These are phyloP conservation scores for Enteromius thamalakanensis DNA, from an alignment of 2,797 vertebrate genomes.

Conservation along the genomic window DNA sequence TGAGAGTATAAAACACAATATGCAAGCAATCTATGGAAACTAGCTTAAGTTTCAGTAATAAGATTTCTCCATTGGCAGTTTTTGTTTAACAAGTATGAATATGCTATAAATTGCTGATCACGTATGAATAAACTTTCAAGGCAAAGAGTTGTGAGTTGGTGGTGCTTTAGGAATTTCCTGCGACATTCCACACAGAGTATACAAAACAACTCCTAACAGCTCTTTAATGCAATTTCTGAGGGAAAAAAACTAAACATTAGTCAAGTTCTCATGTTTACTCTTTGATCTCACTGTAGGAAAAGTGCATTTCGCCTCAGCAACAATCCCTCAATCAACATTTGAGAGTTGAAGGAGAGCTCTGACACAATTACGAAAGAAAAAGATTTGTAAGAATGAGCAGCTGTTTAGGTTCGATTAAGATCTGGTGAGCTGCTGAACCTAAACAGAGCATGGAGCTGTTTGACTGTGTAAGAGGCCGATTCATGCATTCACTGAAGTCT, in stretches of 20 bases:
- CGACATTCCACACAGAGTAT: background rate
- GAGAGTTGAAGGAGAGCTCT: background rate
- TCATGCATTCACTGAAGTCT: conserved; percentile 26
- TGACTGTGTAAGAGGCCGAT: conserved; percentile 41
- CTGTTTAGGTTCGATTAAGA: conserved; percentile 1
- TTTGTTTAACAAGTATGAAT: background rate
- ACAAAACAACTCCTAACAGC: background rate
- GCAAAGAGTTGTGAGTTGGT: background rate
- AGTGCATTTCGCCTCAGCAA: conserved; percentile 3
- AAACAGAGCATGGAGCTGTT: conserved; percentile 23
- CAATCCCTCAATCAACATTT: conserved; percentile 21
- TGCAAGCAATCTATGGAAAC: background rate
- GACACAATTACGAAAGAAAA: conserved; percentile 11
- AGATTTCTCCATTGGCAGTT: background rate
- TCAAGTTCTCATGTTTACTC: conserved; percentile 12
- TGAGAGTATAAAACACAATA: background rate
- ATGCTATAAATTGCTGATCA: background rate
- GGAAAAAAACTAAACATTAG: background rate
- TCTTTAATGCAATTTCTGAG: background rate
- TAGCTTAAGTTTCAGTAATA: background rate
- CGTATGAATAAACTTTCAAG: background rate
- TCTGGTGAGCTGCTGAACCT: conserved; percentile 9
- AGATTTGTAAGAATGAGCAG: background rate
- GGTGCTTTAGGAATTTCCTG: background rate
- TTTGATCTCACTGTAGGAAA: conserved; percentile 40